These are phyloP conservation scores for Bombyx mori DNA, from an alignment of 1,140 invertebrate genomes.

Conservation along the genomic window ASM3026992v2 NC_085116.1:8611501-8612000, in stretches of 20 bases:
- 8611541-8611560: constrained; percentile 61
- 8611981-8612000: constrained; percentile 18
- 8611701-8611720: constrained; percentile 83
- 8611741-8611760: constrained; percentile 80
- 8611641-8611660: constrained; percentile 6
- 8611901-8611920: constrained; percentile 83
- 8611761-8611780: constrained; percentile 80
- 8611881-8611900: constrained; percentile 83
- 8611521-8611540: constrained; percentile 71
- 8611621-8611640: neutral
- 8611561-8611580: constrained; percentile 1
- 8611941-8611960: constrained; percentile 80
- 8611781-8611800: constrained; percentile 80
- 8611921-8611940: constrained; percentile 75
- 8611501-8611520: constrained; percentile 78
- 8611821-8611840: constrained; percentile 75
- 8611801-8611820: constrained; percentile 81
- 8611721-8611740: constrained; percentile 77
- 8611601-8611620: neutral
- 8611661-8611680: constrained; percentile 42
- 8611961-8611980: constrained; percentile 75
- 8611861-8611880: constrained; percentile 81
- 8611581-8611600: constrained; percentile 16
- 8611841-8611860: constrained; percentile 77
- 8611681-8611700: constrained; percentile 75